Conservation (phyloP, 2,888 invertebrate species). For the Adela reaumurella region DNA sequence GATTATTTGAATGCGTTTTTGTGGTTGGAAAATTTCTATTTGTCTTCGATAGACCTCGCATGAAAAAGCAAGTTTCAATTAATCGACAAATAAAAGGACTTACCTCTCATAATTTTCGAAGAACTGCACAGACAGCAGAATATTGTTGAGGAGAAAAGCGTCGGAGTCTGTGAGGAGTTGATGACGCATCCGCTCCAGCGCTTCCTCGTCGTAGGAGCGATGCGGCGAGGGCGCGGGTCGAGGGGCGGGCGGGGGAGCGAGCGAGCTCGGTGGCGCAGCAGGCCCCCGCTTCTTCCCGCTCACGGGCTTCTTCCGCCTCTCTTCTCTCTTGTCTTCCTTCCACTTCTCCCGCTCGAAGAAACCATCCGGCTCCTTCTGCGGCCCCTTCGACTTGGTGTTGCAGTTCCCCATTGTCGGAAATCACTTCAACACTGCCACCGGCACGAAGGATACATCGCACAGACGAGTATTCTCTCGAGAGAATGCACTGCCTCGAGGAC, state of each 20-base stretch:
- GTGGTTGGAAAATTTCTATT: no score
- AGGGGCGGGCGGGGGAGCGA: constrained; percentile 15
- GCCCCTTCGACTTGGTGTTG: constrained; percentile 24
- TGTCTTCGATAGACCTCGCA: no score
- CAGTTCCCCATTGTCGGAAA: constrained; percentile 32
- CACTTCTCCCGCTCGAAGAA: constrained; percentile 39
- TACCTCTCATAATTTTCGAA: constrained; percentile 76
- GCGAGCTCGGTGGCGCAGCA: constrained; percentile 18
- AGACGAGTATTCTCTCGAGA: no score
- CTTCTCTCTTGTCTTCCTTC: constrained; percentile 33
- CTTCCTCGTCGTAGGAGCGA: constrained; percentile 48
- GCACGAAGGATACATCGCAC: no score
- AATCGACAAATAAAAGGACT: no score
- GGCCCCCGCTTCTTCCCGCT: constrained; percentile 26
- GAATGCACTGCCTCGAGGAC: no score
- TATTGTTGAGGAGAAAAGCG: constrained; percentile 72
- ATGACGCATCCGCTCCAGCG: constrained; percentile 53
- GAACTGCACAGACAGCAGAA: constrained; percentile 72
- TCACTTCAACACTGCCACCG: no score
- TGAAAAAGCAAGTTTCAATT: no score
- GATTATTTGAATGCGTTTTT: no score
- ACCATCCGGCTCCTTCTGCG: constrained; percentile 34
- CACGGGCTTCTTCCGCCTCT: constrained; percentile 25
- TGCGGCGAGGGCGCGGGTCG: constrained; percentile 25
- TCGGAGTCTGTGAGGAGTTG: constrained; percentile 61